Conservation (phyloP, 2,797 vertebrate genomes). For the Discoglossus pictus region DNA sequence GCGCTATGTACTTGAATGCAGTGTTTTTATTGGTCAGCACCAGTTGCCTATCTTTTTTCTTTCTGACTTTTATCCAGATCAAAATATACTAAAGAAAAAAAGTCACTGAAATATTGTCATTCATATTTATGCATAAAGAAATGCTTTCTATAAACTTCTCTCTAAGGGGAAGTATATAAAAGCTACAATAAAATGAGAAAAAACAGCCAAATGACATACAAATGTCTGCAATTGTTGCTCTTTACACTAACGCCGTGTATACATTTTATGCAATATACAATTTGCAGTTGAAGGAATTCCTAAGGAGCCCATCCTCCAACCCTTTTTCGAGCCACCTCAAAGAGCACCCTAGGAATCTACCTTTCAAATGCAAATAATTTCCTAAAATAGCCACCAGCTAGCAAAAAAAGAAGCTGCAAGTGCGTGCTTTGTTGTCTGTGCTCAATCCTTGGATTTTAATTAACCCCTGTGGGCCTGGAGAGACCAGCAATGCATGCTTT, state of each 20-base stretch:
- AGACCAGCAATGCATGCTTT: neutral
- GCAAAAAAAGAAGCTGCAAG: slow-evolving; percentile 33
- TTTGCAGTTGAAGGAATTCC: slow-evolving; percentile 53
- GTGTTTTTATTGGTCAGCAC: too few species aligned
- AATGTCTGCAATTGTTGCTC: neutral
- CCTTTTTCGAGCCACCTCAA: slow-evolving; percentile 55
- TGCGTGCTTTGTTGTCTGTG: slow-evolving; percentile 26
- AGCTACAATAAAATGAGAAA: neutral
- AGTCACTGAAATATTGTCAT: too few species aligned
- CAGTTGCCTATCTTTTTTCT: too few species aligned
- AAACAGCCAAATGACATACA: neutral
- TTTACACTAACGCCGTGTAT: neutral
- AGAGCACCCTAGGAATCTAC: slow-evolving; percentile 41
- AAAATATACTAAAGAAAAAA: too few species aligned
- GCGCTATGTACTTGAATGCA: too few species aligned
- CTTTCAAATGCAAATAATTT: slow-evolving; percentile 64
- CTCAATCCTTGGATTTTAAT: slow-evolving; percentile 34
- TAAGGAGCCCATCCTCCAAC: slow-evolving; percentile 50
- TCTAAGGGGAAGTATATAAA: too few species aligned
- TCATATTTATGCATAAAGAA: too few species aligned
- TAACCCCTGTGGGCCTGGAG: slow-evolving; percentile 40
- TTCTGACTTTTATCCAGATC: too few species aligned
- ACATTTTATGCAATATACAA: slow-evolving; percentile 46
- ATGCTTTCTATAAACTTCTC: too few species aligned
- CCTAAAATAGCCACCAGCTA: slow-evolving; percentile 37